These are phyloP conservation scores for Lichenostomus cassidix DNA, from an alignment of 2,113 vertebrate species.

Conservation along the genomic window DNA sequence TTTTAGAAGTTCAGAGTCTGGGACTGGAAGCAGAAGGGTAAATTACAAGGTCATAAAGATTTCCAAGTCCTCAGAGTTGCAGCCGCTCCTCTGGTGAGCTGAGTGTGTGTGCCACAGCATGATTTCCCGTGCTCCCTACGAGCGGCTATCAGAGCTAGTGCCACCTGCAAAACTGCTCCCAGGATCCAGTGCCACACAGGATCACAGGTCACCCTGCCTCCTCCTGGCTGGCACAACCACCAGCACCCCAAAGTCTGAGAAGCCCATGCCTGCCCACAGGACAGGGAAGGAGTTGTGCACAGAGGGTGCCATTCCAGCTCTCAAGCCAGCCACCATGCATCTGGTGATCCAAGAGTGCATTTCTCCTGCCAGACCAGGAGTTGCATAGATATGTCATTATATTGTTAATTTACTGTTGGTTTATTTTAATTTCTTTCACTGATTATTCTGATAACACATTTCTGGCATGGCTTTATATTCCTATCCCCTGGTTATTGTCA, in stretches of 20 bases:
- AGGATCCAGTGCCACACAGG: fast-evolving
- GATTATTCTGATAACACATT: background rate
- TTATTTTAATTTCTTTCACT: background rate
- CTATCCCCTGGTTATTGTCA: background rate
- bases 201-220: fast-evolving
- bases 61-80: background rate
- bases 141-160: background rate
- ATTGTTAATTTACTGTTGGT: background rate
- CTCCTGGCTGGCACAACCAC: background rate
- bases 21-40: background rate
- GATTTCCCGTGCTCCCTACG: fast-evolving
- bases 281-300: background rate
- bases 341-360: background rate
- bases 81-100: background rate
- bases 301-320: background rate
- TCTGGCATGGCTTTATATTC: background rate
- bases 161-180: background rate
- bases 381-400: background rate
- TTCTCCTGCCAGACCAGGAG: background rate
- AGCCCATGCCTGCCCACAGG: background rate
- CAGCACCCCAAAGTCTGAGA: background rate
- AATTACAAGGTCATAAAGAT: background rate
- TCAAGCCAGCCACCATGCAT: no score
- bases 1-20: background rate
- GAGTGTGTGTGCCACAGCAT: fast-evolving